Conservation (phyloP, 2,113 vertebrate species). For the Cyprinodon variegatus region DNA sequence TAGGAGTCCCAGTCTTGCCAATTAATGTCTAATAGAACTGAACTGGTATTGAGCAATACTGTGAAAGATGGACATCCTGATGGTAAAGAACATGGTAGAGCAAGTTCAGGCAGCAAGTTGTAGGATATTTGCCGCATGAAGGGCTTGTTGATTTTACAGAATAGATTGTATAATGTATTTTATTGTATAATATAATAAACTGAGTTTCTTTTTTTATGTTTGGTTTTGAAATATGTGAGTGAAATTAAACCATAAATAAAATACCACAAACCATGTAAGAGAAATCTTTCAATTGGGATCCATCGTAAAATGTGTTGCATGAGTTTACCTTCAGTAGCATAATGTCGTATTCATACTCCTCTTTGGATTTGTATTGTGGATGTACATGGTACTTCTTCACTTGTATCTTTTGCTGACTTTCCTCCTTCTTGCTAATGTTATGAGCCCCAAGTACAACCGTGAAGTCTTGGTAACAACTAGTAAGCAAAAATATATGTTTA, state of each 20-base stretch:
- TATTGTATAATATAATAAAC: not conserved
- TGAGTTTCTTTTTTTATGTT: not conserved
- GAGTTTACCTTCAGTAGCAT: conserved; percentile 70
- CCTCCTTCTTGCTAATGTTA: conserved; percentile 51
- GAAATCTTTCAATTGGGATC: not conserved
- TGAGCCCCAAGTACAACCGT: conserved; percentile 75
- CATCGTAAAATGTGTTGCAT: not conserved
- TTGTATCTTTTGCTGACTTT: conserved; percentile 59
- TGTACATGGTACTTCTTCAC: conserved; percentile 50
- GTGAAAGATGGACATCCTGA: no score
- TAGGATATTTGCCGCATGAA: not conserved
- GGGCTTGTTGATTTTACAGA: not conserved
- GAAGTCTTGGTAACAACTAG: not conserved
- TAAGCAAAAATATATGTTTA: not conserved
- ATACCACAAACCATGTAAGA: not conserved
- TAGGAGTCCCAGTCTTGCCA: no score
- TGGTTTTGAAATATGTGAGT: not conserved
- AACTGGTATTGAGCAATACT: no score
- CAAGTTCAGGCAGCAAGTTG: not conserved
- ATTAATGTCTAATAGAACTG: no score
- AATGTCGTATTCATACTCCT: conserved; percentile 37
- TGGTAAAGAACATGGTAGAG: not conserved
- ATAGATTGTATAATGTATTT: not conserved
- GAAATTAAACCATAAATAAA: not conserved
- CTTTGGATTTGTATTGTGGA: not conserved